Conservation (phyloP, 2,888 invertebrate genomes). For the Agrypnus murinus region DNA sequence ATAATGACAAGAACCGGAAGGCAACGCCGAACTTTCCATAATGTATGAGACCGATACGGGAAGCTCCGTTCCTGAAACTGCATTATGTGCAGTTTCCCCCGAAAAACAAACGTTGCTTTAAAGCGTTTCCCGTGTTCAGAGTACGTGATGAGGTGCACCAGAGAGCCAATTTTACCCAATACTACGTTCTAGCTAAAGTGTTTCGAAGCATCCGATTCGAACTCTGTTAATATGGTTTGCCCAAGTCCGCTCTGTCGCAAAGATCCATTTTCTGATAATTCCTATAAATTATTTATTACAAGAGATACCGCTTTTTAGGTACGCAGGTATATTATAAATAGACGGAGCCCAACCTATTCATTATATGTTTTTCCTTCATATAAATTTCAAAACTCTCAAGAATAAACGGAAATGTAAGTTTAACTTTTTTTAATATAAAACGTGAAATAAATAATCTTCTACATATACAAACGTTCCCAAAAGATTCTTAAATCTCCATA, state of each 20-base stretch:
- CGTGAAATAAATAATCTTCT: background rate
- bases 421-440: background rate
- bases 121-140: constrained; percentile 53
- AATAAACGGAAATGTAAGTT: background rate
- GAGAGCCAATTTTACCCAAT: constrained; percentile 25
- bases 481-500: no score
- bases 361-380: constrained; percentile 3
- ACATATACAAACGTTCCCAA: no score
- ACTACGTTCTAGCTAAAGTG: constrained; percentile 32
- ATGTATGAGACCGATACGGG: constrained; percentile 59
- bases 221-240: constrained; percentile 42
- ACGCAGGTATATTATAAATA: constrained; percentile 33
- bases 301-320: constrained; percentile 32
- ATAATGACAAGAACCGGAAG: constrained; percentile 56
- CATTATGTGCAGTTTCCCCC: constrained; percentile 41
- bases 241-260: constrained; percentile 39
- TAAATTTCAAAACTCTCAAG: constrained; percentile 9
- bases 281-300: constrained; percentile 39
- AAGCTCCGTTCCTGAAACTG: constrained; percentile 45
- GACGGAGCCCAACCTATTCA: constrained; percentile 13
- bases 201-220: constrained; percentile 32
- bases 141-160: constrained; percentile 38
- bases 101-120: constrained; percentile 55
- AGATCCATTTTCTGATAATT: constrained; percentile 53
- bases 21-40: constrained; percentile 56